Conservation (phyloP, 1,140 invertebrate genomes). For the Aradophagus sp. region DNA sequence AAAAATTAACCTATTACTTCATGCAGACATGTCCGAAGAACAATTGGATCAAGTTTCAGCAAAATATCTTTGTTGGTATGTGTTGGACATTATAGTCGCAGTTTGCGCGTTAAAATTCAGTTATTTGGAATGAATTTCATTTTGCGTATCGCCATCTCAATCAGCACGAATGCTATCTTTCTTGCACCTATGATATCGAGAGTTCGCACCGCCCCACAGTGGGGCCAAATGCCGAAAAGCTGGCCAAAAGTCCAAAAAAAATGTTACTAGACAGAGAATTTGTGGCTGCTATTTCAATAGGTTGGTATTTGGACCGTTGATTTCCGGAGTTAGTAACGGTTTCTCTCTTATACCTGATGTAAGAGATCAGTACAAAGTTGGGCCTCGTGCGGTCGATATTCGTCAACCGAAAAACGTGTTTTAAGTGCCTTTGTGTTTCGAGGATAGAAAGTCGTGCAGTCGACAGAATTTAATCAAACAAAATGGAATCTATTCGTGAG, state of each 20-base stretch:
- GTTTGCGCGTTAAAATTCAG: too few species aligned
- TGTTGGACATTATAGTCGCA: too few species aligned
- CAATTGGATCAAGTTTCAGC: too few species aligned
- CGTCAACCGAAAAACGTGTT: conserved; percentile 4
- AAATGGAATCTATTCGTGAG: conserved; percentile 20
- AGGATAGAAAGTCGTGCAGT: conserved; percentile 13
- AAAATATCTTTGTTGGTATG: too few species aligned
- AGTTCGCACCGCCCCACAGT: conserved; percentile 9
- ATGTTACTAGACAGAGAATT: conserved; percentile 26
- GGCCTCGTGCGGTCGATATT: conserved; percentile 17
- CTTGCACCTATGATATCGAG: too few species aligned
- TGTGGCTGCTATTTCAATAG: conserved; percentile 25
- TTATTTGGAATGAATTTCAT: too few species aligned
- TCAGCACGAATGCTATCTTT: too few species aligned
- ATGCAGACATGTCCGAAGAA: too few species aligned
- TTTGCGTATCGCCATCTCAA: too few species aligned
- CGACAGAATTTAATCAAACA: conserved; percentile 10
- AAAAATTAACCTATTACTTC: too few species aligned
- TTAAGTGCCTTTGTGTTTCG: conserved; percentile 18
- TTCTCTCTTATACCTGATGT: conserved; percentile 19
- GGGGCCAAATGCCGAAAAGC: conserved; percentile 24
- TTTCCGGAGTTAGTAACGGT: conserved; percentile 20
- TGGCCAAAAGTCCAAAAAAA: too few species aligned
- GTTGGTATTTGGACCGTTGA: conserved; percentile 23
- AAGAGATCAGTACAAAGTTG: conserved; percentile 19